These are phyloP conservation scores for Nerophis lumbriciformis DNA, from an alignment of 2,113 vertebrate species.

Conservation along the genomic window DNA sequence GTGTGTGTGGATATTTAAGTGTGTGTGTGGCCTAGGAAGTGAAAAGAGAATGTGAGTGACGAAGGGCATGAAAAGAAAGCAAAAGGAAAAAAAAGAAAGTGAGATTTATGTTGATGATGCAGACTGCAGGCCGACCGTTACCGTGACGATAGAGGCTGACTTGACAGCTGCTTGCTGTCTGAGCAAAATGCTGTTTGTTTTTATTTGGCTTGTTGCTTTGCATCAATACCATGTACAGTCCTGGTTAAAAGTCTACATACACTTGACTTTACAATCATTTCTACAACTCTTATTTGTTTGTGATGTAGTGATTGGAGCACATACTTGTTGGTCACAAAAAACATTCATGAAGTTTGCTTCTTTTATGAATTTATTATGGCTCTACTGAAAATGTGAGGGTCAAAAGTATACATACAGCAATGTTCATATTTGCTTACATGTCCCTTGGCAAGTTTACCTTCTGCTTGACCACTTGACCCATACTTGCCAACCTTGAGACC, in stretches of 20 bases:
- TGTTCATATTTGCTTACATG: too few species aligned
- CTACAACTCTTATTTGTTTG: too few species aligned
- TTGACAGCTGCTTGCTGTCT: conserved; percentile 56
- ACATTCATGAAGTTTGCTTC: too few species aligned
- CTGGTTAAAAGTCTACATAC: conserved; percentile 31
- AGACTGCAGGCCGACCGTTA: conserved; percentile 56
- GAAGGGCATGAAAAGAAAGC: conserved; percentile 18
- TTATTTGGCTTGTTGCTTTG: conserved; percentile 33
- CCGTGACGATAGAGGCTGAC: conserved; percentile 51
- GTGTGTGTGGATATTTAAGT: neutral
- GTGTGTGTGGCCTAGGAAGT: conserved; percentile 9
- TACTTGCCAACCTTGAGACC: too few species aligned
- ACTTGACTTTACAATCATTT: too few species aligned
- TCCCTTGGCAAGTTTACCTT: too few species aligned
- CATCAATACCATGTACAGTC: conserved; percentile 14
- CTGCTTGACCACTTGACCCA: too few species aligned
- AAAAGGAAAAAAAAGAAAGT: conserved; percentile 4
- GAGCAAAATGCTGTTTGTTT: conserved; percentile 25
- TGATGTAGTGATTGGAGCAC: too few species aligned
- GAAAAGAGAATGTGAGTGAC: conserved; percentile 9
- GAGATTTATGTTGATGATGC: conserved; percentile 57
- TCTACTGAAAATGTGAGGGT: too few species aligned
- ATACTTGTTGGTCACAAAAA: too few species aligned
- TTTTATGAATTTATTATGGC: too few species aligned
- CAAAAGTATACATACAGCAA: too few species aligned